Percentiles rank a stretch among this genome's conserved stretches.
These are phyloP conservation scores for Arctopsyche grandis DNA, from an alignment of 1,140 invertebrate species.

Conservation along the genomic window DNA sequence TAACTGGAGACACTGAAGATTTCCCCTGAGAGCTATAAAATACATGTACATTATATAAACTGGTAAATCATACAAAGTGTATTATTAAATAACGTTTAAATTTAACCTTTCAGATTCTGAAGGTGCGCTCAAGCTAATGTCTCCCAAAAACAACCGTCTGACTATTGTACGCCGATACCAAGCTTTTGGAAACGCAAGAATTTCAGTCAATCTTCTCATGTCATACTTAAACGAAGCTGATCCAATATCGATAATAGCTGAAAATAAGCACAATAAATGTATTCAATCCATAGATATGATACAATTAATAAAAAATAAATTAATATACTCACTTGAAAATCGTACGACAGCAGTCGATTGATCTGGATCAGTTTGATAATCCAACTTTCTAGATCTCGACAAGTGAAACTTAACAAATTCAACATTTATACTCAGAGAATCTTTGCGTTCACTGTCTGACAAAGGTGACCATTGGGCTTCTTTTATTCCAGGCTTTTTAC, in stretches of 20 bases:
- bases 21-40: slow-evolving; percentile 58
- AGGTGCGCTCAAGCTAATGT: slow-evolving; percentile 74
- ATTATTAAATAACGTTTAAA: not conserved
- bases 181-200: slow-evolving; percentile 96
- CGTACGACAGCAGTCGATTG: slow-evolving; percentile 82
- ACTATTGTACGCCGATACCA: slow-evolving; percentile 97
- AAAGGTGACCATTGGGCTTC: slow-evolving; percentile 88
- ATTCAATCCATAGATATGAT: not conserved
- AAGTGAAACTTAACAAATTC: slow-evolving; percentile 98
- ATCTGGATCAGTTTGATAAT: slow-evolving; percentile 74
- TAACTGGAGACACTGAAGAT: slow-evolving; percentile 61
- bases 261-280: slow-evolving; percentile 49
- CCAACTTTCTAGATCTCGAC: slow-evolving; percentile 86
- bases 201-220: slow-evolving; percentile 97
- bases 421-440: slow-evolving; percentile 95
- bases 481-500: slow-evolving; percentile 82
- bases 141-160: slow-evolving; percentile 91
- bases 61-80: not conserved
- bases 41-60: slow-evolving; percentile 9
- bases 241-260: slow-evolving; percentile 94
- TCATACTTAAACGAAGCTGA: slow-evolving; percentile 99
- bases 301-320: not conserved
- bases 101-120: slow-evolving; percentile 77
- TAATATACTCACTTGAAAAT: slow-evolving; percentile 82
- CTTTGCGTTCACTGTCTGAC: slow-evolving; percentile 90